Evolutionary conservation across 2,113 vertebrate species (phyloP), one percentile per base, ranked within the genome.

Genomic region (Coracopsis vasa): DNA sequence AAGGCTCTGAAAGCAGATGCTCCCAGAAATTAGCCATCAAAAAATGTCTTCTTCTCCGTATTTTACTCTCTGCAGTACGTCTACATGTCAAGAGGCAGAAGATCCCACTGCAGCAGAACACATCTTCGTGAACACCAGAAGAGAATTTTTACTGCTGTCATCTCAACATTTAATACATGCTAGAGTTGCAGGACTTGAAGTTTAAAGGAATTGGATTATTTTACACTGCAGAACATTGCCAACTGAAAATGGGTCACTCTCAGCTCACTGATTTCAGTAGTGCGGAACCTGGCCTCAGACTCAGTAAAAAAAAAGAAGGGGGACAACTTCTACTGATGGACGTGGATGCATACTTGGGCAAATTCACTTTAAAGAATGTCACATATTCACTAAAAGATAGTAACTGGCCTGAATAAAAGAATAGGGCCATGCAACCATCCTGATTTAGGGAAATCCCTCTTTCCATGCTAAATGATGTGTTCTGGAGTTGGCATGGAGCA

Each of bases 401-500:
- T 27, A 83, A 74, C 14, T n/a, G 41, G 19, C 33, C 33, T 47
- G 41, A 82, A 86, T 28, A 66, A n/a, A 94, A 74, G 33, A 86
- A 25, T 1, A 79, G 44, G 37, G 9, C 29, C 24, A 51, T 7
- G 31, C 24, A 85, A 54, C 16, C 33, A 29, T 12, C 18, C 21
- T 29, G 19, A 92, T 4, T 42, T 47, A 69, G 73, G 48, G 31
- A 77, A 87, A 64, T 3, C 3, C 15, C 9, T 85, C 65, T 37
- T 84, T 20, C 60, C 23, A 25, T 23, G 23, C 48, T 78, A 69
- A 87, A 42, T 17, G 0, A 60, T 21, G 20, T 29, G n/a, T 25
- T 69, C 12, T 33, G 44, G 10, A 48, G 42, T 1, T n/a, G 31
- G 20, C 21, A 25, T 0, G 4, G 11, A 3, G 1, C 37, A 92